Evolutionary conservation across 2,888 invertebrate species (phyloP).

Genomic region (Drosophila macrospina): DNA sequence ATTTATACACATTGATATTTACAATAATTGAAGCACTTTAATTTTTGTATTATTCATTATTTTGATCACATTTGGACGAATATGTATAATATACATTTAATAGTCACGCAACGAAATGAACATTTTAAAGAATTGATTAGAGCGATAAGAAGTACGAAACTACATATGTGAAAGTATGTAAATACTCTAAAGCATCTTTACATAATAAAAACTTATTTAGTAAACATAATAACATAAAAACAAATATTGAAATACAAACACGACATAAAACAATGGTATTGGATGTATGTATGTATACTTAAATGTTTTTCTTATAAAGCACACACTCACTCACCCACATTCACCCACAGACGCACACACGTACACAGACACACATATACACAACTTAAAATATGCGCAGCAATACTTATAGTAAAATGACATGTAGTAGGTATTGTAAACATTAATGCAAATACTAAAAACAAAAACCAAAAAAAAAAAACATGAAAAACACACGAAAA

Average conservation of each 20-base stretch:
- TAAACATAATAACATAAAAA: slow-evolving; percentile 8
- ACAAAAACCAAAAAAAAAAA: not conserved
- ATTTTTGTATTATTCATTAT: slow-evolving; percentile 30
- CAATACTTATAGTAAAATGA: slow-evolving; percentile 31
- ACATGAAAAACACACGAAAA: slow-evolving; percentile 12
- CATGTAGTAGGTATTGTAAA: slow-evolving; percentile 34
- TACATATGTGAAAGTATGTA: slow-evolving; percentile 65
- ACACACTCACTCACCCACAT: slow-evolving; percentile 50
- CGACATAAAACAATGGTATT: slow-evolving; percentile 38
- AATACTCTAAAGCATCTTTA: slow-evolving; percentile 49
- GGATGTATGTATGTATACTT: slow-evolving; percentile 60
- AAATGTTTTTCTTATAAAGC: slow-evolving; percentile 68
- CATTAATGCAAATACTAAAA: slow-evolving; percentile 22
- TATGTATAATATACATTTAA: slow-evolving; percentile 37
- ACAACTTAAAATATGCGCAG: slow-evolving; percentile 32
- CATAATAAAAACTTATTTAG: slow-evolving; percentile 31
- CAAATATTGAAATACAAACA: slow-evolving; percentile 34
- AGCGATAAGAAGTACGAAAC: slow-evolving; percentile 51
- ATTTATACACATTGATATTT: slow-evolving; percentile 37
- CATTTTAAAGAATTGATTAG: slow-evolving; percentile 42
- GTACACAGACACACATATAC: slow-evolving; percentile 20
- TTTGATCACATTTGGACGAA: slow-evolving; percentile 38
- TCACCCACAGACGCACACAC: slow-evolving; percentile 50
- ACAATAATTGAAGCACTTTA: slow-evolving; percentile 41
- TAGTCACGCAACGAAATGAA: slow-evolving; percentile 65